Evolutionary conservation across 1,140 invertebrate genomes (phyloP).

Genomic region (Pectinophora gossypiella): DNA sequence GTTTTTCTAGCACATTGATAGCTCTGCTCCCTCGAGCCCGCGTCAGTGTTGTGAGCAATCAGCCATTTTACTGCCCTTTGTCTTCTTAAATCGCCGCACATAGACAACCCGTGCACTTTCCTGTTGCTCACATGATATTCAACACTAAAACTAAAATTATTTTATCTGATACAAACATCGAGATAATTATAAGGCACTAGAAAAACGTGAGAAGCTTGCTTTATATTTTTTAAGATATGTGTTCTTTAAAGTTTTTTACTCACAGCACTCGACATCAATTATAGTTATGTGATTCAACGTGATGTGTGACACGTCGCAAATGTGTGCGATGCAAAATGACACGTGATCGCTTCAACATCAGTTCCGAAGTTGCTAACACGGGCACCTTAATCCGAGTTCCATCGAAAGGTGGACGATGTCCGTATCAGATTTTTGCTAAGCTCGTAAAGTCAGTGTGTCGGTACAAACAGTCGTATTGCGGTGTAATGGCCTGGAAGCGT

Average conservation of each 20-base stretch:
- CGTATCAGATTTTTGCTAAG: slow-evolving; percentile 61
- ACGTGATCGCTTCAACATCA: too few relatives aligned
- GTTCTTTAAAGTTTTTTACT: too few relatives aligned
- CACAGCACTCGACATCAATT: too few relatives aligned
- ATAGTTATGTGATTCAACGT: too few relatives aligned
- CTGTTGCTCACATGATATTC: slow-evolving; percentile 11
- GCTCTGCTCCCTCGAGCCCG: neutral
- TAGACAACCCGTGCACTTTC: slow-evolving; percentile 41
- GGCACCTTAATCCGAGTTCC: slow-evolving; percentile 17
- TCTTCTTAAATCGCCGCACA: slow-evolving; percentile 60
- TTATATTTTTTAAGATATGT: neutral
- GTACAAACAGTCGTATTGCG: slow-evolving; percentile 40
- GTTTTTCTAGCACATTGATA: too few relatives aligned
- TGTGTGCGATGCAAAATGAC: too few relatives aligned
- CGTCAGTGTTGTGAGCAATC: slow-evolving; percentile 54
- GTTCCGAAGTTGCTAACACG: too few relatives aligned
- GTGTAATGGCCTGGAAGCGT: slow-evolving; percentile 51
- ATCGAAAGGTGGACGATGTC: slow-evolving; percentile 36
- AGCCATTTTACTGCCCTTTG: slow-evolving; percentile 70
- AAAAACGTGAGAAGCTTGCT: neutral
- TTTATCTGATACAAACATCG: too few relatives aligned
- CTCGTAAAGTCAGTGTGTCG: slow-evolving; percentile 51
- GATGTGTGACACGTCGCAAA: too few relatives aligned
- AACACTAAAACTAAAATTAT: too few relatives aligned
- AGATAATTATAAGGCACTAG: too few relatives aligned